These are phyloP conservation scores for Calliphora vomitoria DNA, from an alignment of 2,888 invertebrate genomes.

Conservation along the genomic window DNA sequence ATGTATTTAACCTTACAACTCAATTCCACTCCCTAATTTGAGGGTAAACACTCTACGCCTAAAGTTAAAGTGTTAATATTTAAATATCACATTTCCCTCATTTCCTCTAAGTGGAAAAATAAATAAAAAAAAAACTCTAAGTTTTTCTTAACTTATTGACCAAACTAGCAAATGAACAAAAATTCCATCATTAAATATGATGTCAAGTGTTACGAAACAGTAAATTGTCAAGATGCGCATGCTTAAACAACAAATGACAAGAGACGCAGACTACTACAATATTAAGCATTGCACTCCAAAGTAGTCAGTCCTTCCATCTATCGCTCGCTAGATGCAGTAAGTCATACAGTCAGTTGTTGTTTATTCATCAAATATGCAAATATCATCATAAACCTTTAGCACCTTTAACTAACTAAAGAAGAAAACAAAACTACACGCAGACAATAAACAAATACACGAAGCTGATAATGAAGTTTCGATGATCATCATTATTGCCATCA, in stretches of 20 bases:
- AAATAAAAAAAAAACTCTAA: neutral
- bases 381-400: constrained; percentile 63
- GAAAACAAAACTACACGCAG: neutral
- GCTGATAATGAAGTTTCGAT: constrained; percentile 25
- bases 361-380: constrained; percentile 67
- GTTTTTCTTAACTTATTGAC: constrained; percentile 13
- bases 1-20: constrained; percentile 8
- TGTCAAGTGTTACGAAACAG: constrained; percentile 72
- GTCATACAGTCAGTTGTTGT: constrained; percentile 2
- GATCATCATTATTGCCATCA: constrained; percentile 36
- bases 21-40: constrained; percentile 37
- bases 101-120: constrained; percentile 29
- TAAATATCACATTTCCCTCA: constrained; percentile 25
- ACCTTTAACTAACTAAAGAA: constrained; percentile 20
- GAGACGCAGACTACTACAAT: neutral
- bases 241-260: constrained; percentile 57
- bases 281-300: constrained; percentile 4
- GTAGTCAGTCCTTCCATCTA: neutral
- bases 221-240: constrained; percentile 68
- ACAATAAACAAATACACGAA: constrained; percentile 36
- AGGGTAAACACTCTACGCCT: constrained; percentile 9
- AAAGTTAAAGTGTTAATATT: constrained; percentile 37
- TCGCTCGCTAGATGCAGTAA: neutral
- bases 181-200: constrained; percentile 43
- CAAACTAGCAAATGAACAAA: constrained; percentile 41